A percentile compares a stretch with the other conserved stretches of the same genome.
Conservation (phyloP, 1,140 invertebrate species). For the Cotesia vestalis region DNA sequence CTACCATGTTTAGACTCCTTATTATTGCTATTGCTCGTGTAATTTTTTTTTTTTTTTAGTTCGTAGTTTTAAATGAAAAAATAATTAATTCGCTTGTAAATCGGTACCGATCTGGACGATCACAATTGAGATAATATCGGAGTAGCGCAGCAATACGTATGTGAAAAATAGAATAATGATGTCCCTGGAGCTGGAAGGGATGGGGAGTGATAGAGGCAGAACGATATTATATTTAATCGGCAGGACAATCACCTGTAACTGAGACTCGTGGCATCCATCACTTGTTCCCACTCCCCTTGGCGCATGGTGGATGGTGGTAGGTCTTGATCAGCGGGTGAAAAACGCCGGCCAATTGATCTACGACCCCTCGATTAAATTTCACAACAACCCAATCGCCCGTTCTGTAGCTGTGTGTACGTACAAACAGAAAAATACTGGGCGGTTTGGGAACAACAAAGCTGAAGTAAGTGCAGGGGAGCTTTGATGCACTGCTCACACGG, state of each 20-base stretch:
- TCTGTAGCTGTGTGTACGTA: slow-evolving; percentile 18
- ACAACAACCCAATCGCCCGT: slow-evolving; percentile 48
- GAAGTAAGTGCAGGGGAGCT: slow-evolving; percentile 32
- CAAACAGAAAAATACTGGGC: slow-evolving; percentile 15
- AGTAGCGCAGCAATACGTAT: no score
- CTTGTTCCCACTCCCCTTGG: slow-evolving; percentile 3
- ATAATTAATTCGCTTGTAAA: no score
- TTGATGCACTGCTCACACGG: slow-evolving; percentile 28
- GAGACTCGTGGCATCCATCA: slow-evolving; percentile 51
- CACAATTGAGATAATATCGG: no score
- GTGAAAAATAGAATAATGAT: neutral
- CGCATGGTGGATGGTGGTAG: slow-evolving; percentile 1
- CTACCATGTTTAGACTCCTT: slow-evolving; percentile 17
- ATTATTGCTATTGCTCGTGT: no score
- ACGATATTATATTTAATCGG: slow-evolving; percentile 22
- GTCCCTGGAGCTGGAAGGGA: no score
- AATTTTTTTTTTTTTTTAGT: no score
- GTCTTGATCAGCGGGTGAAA: slow-evolving; percentile 20
- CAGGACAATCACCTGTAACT: slow-evolving; percentile 48
- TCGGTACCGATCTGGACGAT: no score
- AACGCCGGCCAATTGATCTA: slow-evolving; percentile 36
- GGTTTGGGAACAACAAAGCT: slow-evolving; percentile 23
- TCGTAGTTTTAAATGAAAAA: no score
- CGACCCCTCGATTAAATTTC: slow-evolving; percentile 43
- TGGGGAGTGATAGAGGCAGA: neutral